These are phyloP conservation scores for Malurus melanocephalus DNA, from an alignment of 2,113 vertebrate genomes.

Conservation along the genomic window DNA sequence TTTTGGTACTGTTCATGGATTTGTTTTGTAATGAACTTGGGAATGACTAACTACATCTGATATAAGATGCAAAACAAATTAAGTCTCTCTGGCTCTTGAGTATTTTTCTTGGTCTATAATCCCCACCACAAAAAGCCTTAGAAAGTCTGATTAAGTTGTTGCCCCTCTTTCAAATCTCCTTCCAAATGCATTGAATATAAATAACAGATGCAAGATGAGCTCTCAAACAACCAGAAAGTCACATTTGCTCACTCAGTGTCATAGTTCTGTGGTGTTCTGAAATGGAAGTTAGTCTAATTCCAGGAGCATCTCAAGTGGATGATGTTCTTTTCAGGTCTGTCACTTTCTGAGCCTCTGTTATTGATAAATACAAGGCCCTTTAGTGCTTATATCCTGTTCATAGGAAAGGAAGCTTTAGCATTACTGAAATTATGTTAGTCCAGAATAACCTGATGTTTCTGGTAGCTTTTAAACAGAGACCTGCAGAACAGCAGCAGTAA, in stretches of 20 bases:
- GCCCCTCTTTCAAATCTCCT: neutral
- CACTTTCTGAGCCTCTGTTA: neutral
- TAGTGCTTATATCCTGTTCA: neutral
- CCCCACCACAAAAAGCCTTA: neutral
- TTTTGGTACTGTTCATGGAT: neutral
- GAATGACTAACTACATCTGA: neutral
- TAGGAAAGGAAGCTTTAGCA: neutral
- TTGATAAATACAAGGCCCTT: neutral
- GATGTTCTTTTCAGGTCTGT: neutral
- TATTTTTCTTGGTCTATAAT: neutral
- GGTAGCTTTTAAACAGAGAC: neutral
- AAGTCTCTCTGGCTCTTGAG: neutral
- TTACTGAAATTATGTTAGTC: neutral
- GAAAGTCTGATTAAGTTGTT: neutral
- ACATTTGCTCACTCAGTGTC: neutral
- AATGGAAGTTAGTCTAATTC: neutral
- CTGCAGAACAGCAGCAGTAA: neutral
- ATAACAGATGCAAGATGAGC: neutral
- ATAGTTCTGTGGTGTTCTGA: neutral
- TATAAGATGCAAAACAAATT: neutral
- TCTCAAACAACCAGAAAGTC: neutral
- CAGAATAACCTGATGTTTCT: neutral
- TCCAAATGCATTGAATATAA: neutral
- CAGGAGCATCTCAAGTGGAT: neutral
- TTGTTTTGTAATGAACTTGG: neutral